Evolutionary conservation across 2,888 invertebrate genomes (phyloP).

Genomic region (Aethes cnicana): DNA sequence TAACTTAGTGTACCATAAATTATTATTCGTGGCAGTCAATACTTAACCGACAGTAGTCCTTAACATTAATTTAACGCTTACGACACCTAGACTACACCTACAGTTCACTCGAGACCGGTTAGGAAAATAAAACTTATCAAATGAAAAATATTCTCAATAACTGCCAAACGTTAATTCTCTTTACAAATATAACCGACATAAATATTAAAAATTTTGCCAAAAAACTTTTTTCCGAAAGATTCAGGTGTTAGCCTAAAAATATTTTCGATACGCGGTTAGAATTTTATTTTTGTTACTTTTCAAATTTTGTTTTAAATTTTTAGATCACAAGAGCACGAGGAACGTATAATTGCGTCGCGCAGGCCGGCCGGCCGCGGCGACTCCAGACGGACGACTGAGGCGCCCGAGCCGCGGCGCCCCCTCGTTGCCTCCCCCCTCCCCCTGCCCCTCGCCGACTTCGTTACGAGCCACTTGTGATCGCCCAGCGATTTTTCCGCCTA

Average conservation of each 20-base stretch:
- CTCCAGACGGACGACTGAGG: constrained; percentile 82
- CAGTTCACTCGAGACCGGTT: constrained; percentile 62
- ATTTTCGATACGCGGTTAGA: constrained; percentile 74
- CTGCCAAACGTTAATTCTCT: constrained; percentile 77
- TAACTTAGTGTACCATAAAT: constrained; percentile 45
- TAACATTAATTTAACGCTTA: constrained; percentile 53
- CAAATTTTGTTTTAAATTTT: constrained; percentile 69
- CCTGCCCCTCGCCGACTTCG: constrained; percentile 69
- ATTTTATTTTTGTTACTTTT: constrained; percentile 52
- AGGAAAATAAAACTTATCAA: constrained; percentile 70
- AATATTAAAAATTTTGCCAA: constrained; percentile 79
- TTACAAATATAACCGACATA: constrained; percentile 79
- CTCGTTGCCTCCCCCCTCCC: constrained; percentile 41
- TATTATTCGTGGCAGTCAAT: constrained; percentile 57
- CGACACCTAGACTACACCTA: constrained; percentile 43
- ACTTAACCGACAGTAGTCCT: constrained; percentile 56
- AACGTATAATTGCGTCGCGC: constrained; percentile 80
- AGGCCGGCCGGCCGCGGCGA: constrained; percentile 81
- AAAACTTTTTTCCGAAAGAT: constrained; percentile 74
- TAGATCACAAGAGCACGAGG: constrained; percentile 83
- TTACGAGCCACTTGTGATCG: constrained; percentile 82
- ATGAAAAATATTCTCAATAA: constrained; percentile 74
- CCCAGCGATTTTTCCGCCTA: constrained; percentile 81
- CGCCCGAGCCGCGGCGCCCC: constrained; percentile 51
- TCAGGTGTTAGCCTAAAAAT: constrained; percentile 76